phyloP scores from a whole-genome alignment of 2,888 invertebrate genomes.

The Siphonodentalium dalli region DNA sequence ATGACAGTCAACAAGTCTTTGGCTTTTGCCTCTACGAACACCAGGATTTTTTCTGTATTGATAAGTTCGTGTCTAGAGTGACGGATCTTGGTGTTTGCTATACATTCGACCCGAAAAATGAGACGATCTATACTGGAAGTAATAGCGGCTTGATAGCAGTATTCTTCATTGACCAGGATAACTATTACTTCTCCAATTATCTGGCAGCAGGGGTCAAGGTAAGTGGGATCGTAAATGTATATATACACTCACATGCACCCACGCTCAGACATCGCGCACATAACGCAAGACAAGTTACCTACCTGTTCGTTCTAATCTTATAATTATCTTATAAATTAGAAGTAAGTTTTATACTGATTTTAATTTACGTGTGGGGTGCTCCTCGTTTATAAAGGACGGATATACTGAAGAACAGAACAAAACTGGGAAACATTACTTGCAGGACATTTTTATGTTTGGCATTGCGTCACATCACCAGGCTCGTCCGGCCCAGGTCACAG shows the following conservation, averaged over 20 bases:
- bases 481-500: no score
- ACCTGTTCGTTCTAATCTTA: no score
- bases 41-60: background rate
- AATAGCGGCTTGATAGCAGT: slow-evolving; percentile 16
- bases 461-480: no score
- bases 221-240: background rate
- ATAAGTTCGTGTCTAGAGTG: slow-evolving; percentile 7
- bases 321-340: no score
- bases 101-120: slow-evolving; percentile 17
- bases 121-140: slow-evolving; percentile 22
- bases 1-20: slow-evolving; percentile 9
- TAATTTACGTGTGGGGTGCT: no score
- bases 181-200: slow-evolving; percentile 19
- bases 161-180: slow-evolving; percentile 15
- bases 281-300: no score
- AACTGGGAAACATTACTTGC: no score
- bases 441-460: no score
- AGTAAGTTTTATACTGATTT: no score
- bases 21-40: slow-evolving; percentile 14
- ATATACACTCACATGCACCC: background rate
- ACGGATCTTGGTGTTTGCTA: slow-evolving; percentile 27
- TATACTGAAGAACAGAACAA: no score
- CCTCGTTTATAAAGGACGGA: no score
- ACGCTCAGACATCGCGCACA: no score
- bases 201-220: slow-evolving; percentile 29